A percentile compares a stretch with the other conserved stretches of the same genome.
Conservation (phyloP, 2,797 vertebrate species). For the Chelon labrosus region DNA sequence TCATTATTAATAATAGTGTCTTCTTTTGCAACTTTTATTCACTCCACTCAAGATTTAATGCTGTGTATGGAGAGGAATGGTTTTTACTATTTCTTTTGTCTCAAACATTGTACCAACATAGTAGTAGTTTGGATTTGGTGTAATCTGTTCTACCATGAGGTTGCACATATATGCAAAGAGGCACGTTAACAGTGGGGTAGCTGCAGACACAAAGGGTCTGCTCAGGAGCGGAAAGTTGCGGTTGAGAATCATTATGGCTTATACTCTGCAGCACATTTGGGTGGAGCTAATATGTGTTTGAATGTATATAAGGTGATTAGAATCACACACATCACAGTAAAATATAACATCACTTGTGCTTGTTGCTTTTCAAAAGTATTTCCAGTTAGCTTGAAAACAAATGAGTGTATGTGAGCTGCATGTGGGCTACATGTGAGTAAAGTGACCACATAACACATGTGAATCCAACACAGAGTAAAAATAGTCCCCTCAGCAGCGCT, state of each 20-base stretch:
- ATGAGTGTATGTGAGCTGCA: slow-evolving; percentile 11
- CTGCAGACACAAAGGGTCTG: slow-evolving; percentile 80
- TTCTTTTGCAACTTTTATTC: slow-evolving; percentile 1
- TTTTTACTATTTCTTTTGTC: neutral
- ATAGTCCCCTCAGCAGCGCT: slow-evolving; percentile 11
- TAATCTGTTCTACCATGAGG: slow-evolving; percentile 47
- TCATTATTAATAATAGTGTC: neutral
- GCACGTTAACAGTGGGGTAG: slow-evolving; percentile 40
- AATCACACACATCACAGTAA: slow-evolving; percentile 1
- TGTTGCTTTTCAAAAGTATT: neutral
- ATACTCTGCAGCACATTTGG: slow-evolving; percentile 66
- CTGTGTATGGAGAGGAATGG: neutral
- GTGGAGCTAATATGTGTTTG: slow-evolving; percentile 55
- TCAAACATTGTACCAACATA: neutral
- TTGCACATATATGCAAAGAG: slow-evolving; percentile 38
- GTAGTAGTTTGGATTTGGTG: slow-evolving; percentile 19
- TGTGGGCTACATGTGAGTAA: slow-evolving; percentile 26
- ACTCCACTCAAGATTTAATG: neutral
- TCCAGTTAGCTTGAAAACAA: neutral
- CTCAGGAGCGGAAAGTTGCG: slow-evolving; percentile 76
- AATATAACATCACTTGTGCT: neutral
- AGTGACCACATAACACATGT: slow-evolving; percentile 31
- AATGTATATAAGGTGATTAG: slow-evolving; percentile 6
- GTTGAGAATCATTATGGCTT: slow-evolving; percentile 73
- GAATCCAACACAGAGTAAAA: slow-evolving; percentile 45